phyloP scores from a whole-genome alignment of 2,113 vertebrate species.

The Cercocebus atys region DNA sequence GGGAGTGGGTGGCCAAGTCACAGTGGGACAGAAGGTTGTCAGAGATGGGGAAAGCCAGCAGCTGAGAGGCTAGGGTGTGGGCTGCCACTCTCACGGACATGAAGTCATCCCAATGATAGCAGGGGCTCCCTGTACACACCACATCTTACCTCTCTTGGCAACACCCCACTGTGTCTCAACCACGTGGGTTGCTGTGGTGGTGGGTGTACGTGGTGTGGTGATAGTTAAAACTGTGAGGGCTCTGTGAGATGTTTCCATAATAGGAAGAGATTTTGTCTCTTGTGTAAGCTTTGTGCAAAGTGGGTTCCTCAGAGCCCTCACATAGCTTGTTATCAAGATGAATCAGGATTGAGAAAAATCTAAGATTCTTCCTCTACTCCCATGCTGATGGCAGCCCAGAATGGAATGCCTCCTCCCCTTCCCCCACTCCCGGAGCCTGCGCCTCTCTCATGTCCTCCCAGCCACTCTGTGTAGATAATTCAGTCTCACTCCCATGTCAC shows the following conservation, averaged over 20 bases:
- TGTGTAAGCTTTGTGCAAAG: background rate
- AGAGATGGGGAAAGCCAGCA: background rate
- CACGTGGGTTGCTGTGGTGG: background rate
- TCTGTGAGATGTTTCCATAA: background rate
- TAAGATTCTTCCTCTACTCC: background rate
- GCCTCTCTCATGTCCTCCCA: background rate
- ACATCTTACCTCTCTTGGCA: background rate
- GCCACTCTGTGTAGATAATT: background rate
- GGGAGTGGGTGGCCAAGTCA: background rate
- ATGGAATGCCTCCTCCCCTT: fast-evolving
- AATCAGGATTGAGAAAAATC: background rate
- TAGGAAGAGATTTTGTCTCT: background rate
- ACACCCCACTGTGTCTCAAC: background rate
- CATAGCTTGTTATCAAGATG: background rate
- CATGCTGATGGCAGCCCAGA: background rate
- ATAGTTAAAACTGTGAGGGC: background rate
- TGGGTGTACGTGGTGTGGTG: background rate
- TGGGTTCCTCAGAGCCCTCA: background rate
- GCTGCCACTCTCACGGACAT: background rate
- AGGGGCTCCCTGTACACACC: background rate
- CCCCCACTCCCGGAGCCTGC: background rate
- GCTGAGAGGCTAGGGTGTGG: background rate
- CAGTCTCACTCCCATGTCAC: background rate
- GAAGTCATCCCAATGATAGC: background rate
- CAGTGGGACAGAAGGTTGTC: background rate